Evolutionary conservation across 2,113 vertebrate genomes (phyloP).

Genomic region (Urocynchramus pylzowi): DNA sequence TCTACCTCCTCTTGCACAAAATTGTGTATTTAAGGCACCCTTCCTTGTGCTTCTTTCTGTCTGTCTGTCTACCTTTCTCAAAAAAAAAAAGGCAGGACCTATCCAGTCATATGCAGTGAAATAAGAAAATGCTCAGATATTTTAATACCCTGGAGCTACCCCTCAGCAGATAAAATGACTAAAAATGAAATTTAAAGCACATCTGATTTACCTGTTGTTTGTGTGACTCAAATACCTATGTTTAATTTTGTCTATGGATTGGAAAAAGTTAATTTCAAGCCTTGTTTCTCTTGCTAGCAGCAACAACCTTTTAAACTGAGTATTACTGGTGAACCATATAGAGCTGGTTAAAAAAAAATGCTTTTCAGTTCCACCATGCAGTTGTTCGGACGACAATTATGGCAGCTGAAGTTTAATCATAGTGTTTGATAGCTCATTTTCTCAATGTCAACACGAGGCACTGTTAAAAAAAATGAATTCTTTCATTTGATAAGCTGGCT

Average conservation of each 20-base stretch:
- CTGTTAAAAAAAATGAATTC: slow-evolving; percentile 86
- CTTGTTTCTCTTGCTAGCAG: slow-evolving; percentile 75
- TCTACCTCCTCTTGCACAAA: not conserved
- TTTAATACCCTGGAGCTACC: slow-evolving; percentile 37
- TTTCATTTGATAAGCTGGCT: slow-evolving; percentile 89
- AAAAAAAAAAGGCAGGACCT: slow-evolving; percentile 1
- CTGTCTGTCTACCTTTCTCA: not conserved
- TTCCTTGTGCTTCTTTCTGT: not conserved
- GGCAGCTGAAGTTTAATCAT: slow-evolving; percentile 85
- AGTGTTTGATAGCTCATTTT: slow-evolving; percentile 87
- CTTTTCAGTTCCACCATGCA: slow-evolving; percentile 75
- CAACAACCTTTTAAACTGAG: slow-evolving; percentile 75
- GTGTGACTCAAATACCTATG: slow-evolving; percentile 69
- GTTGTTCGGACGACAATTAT: slow-evolving; percentile 83
- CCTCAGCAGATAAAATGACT: slow-evolving; percentile 14
- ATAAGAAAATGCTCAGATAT: slow-evolving; percentile 19
- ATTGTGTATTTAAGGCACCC: not conserved
- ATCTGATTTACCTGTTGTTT: slow-evolving; percentile 72
- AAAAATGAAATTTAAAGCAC: slow-evolving; percentile 55
- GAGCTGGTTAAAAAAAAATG: slow-evolving; percentile 67
- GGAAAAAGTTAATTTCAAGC: slow-evolving; percentile 79
- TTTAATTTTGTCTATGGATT: slow-evolving; percentile 74
- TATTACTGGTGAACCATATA: slow-evolving; percentile 71
- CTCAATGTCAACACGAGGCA: slow-evolving; percentile 90
- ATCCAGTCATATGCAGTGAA: slow-evolving; percentile 9